A percentile compares a stretch with the other conserved stretches of the same genome.
Conservation (phyloP, 2,797 vertebrate genomes). For the Holocentrus rufus region DNA sequence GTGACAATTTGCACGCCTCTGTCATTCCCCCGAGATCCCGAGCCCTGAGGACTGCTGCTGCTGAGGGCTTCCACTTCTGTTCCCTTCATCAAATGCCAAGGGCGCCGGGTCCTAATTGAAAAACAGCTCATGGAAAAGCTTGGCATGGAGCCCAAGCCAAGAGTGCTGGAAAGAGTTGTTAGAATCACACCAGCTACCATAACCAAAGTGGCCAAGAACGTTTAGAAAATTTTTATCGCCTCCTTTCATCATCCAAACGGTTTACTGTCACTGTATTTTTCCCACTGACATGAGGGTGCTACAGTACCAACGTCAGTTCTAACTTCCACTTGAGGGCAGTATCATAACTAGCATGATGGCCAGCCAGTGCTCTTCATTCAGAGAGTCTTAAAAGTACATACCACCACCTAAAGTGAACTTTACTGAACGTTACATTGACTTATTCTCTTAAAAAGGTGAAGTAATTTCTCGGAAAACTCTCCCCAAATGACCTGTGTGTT, state of each 20-base stretch:
- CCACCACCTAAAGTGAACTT: conserved; percentile 37
- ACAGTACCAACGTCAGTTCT: conserved; percentile 21
- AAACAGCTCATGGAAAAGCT: conserved; percentile 65
- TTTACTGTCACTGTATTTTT: conserved; percentile 48
- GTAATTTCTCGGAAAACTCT: conserved; percentile 59
- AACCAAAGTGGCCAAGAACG: conserved; percentile 61
- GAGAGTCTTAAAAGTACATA: conserved; percentile 42
- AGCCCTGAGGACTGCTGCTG: conserved; percentile 42
- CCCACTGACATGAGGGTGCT: conserved; percentile 23
- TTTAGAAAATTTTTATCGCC: conserved; percentile 56
- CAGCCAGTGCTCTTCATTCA: conserved; percentile 29
- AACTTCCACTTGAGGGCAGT: conserved; percentile 76
- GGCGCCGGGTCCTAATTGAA: conserved; percentile 58
- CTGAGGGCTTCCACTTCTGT: conserved; percentile 51
- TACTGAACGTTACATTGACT: conserved; percentile 32
- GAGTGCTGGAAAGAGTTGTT: conserved; percentile 63
- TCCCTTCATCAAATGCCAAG: conserved; percentile 66
- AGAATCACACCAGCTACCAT: conserved; percentile 69
- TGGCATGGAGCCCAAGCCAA: conserved; percentile 51
- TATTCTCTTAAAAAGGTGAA: conserved; percentile 48
- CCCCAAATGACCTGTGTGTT: conserved; percentile 63
- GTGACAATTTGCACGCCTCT: conserved; percentile 75
- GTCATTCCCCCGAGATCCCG: conserved; percentile 56
- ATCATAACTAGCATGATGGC: conserved; percentile 47
- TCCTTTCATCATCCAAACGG: conserved; percentile 61